These are phyloP conservation scores for Ephydatia muelleri DNA, from an alignment of 37 sponge, comb jelly and placozoan species.

Conservation along the genomic window DNA sequence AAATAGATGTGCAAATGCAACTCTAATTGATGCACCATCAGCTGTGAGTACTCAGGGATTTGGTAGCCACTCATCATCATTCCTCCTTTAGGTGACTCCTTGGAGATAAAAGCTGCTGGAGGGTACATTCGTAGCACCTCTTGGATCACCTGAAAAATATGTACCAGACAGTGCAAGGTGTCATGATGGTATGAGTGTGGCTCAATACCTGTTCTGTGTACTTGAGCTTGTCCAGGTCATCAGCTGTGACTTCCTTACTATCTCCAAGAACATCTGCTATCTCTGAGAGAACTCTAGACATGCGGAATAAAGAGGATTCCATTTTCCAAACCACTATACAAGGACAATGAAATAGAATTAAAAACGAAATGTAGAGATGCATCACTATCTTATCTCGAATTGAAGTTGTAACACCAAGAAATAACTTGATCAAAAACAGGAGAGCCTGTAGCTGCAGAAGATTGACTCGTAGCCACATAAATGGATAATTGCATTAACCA, in stretches of 20 bases:
- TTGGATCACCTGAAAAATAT: background rate
- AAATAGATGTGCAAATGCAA: background rate
- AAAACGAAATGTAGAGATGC: too few species aligned
- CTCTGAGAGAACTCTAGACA: background rate
- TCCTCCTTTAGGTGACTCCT: background rate
- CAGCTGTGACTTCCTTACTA: background rate
- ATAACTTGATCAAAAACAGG: too few species aligned
- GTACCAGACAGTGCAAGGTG: background rate
- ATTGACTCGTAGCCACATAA: too few species aligned
- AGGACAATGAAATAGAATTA: too few species aligned
- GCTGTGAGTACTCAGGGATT: background rate
- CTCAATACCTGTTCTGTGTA: constrained; percentile 5
- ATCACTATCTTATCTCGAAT: too few species aligned
- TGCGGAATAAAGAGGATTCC: too few species aligned
- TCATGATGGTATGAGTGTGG: background rate
- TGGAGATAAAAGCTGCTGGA: background rate
- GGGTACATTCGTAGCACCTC: background rate
- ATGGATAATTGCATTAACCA: too few species aligned
- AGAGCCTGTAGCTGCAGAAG: too few species aligned
- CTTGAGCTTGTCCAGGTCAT: constrained; percentile 4
- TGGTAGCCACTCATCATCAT: constrained; percentile 3
- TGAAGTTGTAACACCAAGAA: too few species aligned
- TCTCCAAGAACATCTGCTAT: background rate
- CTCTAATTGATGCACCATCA: background rate
- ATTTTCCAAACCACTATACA: too few species aligned